Evolutionary conservation across 2,797 vertebrate species (phyloP), one percentile per base, ranked within the genome.

Genomic region (Chromis chromis): DNA sequence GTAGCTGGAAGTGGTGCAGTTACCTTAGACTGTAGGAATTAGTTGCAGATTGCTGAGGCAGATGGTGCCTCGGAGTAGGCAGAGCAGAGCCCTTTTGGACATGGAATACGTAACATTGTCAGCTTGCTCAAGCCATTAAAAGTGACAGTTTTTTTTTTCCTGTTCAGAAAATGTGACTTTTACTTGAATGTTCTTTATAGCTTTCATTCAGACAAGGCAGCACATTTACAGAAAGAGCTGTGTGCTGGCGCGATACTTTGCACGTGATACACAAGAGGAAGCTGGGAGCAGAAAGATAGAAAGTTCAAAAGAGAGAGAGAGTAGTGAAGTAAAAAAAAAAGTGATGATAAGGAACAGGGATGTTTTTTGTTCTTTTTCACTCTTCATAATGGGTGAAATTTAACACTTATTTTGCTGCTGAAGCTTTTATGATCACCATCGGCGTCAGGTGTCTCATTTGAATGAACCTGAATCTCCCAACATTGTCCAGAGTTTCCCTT

Each of bases 21-120:
- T 6, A 6, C 10, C 17, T 65, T 24, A 76, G 52, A 59, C 36
- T 21, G 17, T 12, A 48, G 36, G 57, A 85, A 61, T 57, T 40
- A 46, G 33, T 25, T 48, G 42, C n/a, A 8, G 42, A 68, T 14
- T 42, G 49, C 13, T 10, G 11, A 6, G 22, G 22, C 64, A 63
- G 64, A 50, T 74, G 39, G 64, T 31, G 50, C 55, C 52, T 25
- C 44, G 46, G 21, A 64, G 36, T 25, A 16, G 52, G 40, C 58
- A 55, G 58, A 59, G 24, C 49, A 27, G 49, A 69, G 59, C 28
- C 33, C 27, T 53, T 74, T 33, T 67, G 57, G 28, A 46, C 9
- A 25, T 40, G 28, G 28, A 42, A 36, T 14, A 62, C 12, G 11
- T 19, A 42, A 48, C n/a, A 27, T 16, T 39, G 4, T 13, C n/a